These are phyloP conservation scores for Merluccius polli DNA, from an alignment of 2,797 vertebrate species.

Conservation along the genomic window DNA sequence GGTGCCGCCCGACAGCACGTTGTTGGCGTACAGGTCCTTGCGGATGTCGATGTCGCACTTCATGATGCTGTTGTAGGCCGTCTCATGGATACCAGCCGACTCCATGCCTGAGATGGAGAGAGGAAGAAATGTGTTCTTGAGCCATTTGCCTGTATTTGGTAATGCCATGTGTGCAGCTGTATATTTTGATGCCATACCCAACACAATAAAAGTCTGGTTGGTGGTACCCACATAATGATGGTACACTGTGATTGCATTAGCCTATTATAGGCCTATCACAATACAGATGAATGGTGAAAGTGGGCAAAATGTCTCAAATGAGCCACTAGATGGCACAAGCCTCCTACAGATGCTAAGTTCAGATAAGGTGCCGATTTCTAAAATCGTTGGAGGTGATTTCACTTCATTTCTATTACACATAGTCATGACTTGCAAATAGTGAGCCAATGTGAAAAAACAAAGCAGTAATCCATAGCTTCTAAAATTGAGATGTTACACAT, in stretches of 20 bases:
- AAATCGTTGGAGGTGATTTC: neutral
- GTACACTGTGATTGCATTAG: neutral
- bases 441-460: neutral
- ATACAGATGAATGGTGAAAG: neutral
- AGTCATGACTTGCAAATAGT: neutral
- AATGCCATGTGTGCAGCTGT: neutral
- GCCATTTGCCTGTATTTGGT: neutral
- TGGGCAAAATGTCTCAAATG: neutral
- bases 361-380: neutral
- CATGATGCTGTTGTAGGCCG: conserved; percentile 99
- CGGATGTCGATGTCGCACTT: conserved; percentile 99
- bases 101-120: conserved; percentile 84
- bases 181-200: neutral
- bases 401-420: no score
- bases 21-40: conserved; percentile 98
- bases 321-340: neutral
- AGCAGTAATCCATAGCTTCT: no score
- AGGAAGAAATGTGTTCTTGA: neutral
- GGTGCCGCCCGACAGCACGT: conserved; percentile 93
- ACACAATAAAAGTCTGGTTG: neutral
- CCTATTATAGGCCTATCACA: neutral
- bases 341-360: neutral
- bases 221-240: neutral
- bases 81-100: conserved; percentile 97
- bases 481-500: no score